A percentile compares a stretch with the other conserved stretches of the same genome.
Conservation (phyloP, 2,888 invertebrate genomes). For the Callimorpha dominula region DNA sequence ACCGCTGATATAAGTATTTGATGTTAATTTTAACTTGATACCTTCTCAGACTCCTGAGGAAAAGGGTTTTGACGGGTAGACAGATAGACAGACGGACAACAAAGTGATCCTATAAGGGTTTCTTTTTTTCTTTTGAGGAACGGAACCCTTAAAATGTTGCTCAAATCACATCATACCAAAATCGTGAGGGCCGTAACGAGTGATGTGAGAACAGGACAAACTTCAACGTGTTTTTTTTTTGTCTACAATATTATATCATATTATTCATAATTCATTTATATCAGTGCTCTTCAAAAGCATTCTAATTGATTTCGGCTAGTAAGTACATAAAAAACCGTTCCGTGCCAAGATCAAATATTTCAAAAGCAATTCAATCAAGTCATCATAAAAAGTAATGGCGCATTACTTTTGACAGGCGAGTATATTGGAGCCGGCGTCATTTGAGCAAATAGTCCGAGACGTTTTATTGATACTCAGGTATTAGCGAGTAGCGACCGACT, state of each 20-base stretch:
- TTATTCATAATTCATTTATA: background rate
- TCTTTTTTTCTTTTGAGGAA: too few relatives aligned
- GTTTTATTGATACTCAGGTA: constrained; percentile 6
- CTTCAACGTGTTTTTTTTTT: too few relatives aligned
- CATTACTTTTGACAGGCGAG: constrained; percentile 17
- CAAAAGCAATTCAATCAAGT: constrained; percentile 22
- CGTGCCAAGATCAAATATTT: constrained; percentile 19
- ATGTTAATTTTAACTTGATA: too few relatives aligned
- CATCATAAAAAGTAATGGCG: constrained; percentile 20
- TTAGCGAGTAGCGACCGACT: background rate
- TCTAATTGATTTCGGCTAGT: background rate
- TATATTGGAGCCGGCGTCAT: constrained; percentile 14
- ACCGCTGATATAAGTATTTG: too few relatives aligned
- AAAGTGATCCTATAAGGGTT: too few relatives aligned
- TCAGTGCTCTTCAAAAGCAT: background rate
- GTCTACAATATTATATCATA: background rate
- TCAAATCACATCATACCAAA: too few relatives aligned
- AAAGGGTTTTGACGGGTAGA: too few relatives aligned
- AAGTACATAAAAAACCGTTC: background rate
- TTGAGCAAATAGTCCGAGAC: constrained; percentile 12
- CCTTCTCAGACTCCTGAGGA: too few relatives aligned
- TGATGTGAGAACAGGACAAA: too few relatives aligned
- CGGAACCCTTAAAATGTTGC: too few relatives aligned
- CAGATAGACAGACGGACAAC: too few relatives aligned
- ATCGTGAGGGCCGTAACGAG: too few relatives aligned